These are phyloP conservation scores for Ia io DNA, from an alignment of 2,113 vertebrate species.

Conservation along the genomic window DNA sequence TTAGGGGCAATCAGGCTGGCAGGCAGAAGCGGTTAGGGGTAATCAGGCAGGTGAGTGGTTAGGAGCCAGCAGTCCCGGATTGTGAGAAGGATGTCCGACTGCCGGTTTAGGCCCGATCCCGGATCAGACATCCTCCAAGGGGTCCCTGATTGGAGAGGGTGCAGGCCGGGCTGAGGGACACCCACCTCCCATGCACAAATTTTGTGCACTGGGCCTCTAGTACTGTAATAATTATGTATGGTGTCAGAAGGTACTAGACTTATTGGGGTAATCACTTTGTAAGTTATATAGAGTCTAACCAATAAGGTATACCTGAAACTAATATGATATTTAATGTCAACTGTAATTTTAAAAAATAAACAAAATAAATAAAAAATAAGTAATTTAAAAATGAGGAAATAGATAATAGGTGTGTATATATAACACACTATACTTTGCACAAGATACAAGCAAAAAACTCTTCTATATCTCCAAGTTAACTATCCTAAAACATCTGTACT, in stretches of 20 bases:
- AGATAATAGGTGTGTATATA: neutral
- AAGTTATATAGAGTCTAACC: neutral
- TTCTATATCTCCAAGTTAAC: neutral
- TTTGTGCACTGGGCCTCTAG: too few relatives aligned
- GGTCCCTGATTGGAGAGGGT: too few relatives aligned
- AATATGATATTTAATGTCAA: neutral
- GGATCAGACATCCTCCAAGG: too few relatives aligned
- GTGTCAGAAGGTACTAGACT: neutral
- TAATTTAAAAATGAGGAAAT: neutral
- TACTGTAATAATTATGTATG: neutral
- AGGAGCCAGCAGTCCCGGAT: too few relatives aligned
- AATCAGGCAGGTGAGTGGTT: too few relatives aligned
- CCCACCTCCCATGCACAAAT: too few relatives aligned
- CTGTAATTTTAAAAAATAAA: neutral
- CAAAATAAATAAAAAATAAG: neutral
- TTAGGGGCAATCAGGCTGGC: too few relatives aligned
- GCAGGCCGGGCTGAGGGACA: too few relatives aligned
- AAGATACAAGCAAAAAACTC: neutral
- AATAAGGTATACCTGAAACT: neutral
- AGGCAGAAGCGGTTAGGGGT: too few relatives aligned
- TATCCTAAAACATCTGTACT: neutral
- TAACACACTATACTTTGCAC: neutral
- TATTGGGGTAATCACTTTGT: neutral
- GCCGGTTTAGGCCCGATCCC: too few relatives aligned
- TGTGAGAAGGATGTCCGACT: too few relatives aligned